phyloP scores from a whole-genome alignment of 1,140 invertebrate genomes.

The Helicoverpa armigera region DNA sequence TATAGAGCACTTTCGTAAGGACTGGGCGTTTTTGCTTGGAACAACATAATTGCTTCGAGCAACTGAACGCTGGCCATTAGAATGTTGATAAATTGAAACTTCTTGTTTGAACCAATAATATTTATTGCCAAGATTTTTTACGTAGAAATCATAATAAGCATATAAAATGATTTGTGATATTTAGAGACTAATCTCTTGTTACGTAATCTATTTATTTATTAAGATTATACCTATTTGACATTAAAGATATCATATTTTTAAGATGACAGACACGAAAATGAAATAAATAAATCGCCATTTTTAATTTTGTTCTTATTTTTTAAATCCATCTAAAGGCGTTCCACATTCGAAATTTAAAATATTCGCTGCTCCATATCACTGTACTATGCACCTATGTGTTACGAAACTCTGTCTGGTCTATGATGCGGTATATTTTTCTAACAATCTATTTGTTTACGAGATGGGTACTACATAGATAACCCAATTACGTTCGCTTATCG shows the following conservation, averaged over 20 bases:
- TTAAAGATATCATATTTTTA: no score
- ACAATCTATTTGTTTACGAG: constrained; percentile 63
- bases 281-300: no score
- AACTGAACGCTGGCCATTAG: constrained; percentile 3
- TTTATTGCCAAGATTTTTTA: constrained; percentile 4
- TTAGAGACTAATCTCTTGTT: no score
- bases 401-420: constrained; percentile 47
- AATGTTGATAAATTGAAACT: constrained; percentile 30
- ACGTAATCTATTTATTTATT: no score
- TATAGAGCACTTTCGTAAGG: constrained; percentile 48
- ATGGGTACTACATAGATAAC: constrained; percentile 65
- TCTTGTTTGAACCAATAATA: neutral
- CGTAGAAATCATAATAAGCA: neutral
- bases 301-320: no score
- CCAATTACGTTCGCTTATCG: constrained; percentile 65
- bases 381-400: constrained; percentile 29
- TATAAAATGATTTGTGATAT: no score
- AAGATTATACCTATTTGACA: no score
- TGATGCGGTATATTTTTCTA: constrained; percentile 55
- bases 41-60: constrained; percentile 36
- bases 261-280: no score
- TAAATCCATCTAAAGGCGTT: no score
- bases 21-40: constrained; percentile 22
- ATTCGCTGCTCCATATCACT: neutral
- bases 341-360: neutral